Base-by-base conservation (phyloP, 1,140 invertebrate genomes). In the Diorhabda elongata region DNA sequence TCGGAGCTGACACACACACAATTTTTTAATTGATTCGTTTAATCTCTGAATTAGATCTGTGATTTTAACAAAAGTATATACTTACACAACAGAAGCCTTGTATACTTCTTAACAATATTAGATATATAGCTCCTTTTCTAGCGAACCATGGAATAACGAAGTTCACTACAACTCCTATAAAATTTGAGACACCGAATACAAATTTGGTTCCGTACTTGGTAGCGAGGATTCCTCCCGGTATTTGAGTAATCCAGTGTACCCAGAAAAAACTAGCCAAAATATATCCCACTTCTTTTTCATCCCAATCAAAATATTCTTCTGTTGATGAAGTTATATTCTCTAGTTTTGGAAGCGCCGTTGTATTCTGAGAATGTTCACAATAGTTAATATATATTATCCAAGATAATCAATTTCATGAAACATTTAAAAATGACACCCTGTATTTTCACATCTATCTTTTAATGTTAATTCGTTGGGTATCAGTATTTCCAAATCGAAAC, bases 71-170 rank as follows among this genome's bases (percentile, higher is more conserved):
- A 26, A 26, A 26, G 26, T 26, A 26, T 26, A 26, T 11, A 84
- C 84, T 84, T 81, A 93, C 92, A 74, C 89, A 88, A 61, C 88
- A 83, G 4, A 93, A 76, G 41, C 93, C 93, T 81, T 93, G 90
- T 11, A 92, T 59, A 9, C 89, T 83, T 43, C 93, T 80, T 0
- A 92, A 73, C 11, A 81, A 78, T 41, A 94, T 85, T 0, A 95
- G 81, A 5, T 84, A 81, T 42, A 84, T 82, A 9, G 86, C 82
- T 68, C 88, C 86, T 76, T 81, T 83, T 74, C 84, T 84, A 43
- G 91, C 87, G 2, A 85, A 84, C 2, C 85, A 68, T 1, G 92
- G 92, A 56, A 92, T 90, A 0, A 90, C 65, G 26, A 93, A 85
- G 56, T 90, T 91, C 6, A 91, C 81, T n/a, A 92, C 62, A 3